Conservation (phyloP, 2,113 vertebrate species). For the Sinocyclocheilus anophthalmus region DNA sequence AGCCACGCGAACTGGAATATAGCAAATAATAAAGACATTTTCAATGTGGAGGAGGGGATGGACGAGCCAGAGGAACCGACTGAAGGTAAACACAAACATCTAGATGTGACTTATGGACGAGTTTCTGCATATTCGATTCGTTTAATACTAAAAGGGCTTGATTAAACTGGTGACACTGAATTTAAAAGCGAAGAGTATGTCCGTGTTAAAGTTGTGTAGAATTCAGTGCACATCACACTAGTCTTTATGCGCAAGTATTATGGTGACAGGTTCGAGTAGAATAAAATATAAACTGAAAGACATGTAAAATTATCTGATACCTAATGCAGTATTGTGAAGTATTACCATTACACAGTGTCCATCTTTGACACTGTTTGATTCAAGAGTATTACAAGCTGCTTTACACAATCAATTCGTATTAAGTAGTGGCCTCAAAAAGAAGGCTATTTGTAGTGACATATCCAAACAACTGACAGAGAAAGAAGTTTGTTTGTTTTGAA, state of each 20-base stretch:
- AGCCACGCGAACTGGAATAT: conserved; percentile 32
- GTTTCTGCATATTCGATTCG: neutral
- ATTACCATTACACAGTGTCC: neutral
- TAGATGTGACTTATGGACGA: neutral
- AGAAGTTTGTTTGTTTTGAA: too few species aligned
- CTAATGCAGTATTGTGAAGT: too few species aligned
- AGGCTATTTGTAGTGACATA: too few species aligned
- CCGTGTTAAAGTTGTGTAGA: neutral
- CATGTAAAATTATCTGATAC: too few species aligned
- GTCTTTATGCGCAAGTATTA: neutral
- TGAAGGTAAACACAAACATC: conserved; percentile 57
- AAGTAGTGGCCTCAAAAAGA: neutral
- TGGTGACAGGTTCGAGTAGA: neutral
- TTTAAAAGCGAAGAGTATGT: neutral
- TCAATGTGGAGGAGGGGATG: conserved; percentile 79
- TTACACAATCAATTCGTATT: neutral
- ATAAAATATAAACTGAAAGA: neutral
- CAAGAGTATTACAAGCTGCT: neutral
- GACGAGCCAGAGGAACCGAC: conserved; percentile 75
- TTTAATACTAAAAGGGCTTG: neutral
- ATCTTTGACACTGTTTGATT: neutral
- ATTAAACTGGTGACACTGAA: neutral
- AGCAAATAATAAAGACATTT: conserved; percentile 57
- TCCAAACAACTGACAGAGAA: neutral
- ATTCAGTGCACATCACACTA: too few species aligned